Percentiles rank a stretch among this genome's conserved stretches.
phyloP scores from a whole-genome alignment of 2,888 invertebrate species.

The Mayetiola destructor region DNA sequence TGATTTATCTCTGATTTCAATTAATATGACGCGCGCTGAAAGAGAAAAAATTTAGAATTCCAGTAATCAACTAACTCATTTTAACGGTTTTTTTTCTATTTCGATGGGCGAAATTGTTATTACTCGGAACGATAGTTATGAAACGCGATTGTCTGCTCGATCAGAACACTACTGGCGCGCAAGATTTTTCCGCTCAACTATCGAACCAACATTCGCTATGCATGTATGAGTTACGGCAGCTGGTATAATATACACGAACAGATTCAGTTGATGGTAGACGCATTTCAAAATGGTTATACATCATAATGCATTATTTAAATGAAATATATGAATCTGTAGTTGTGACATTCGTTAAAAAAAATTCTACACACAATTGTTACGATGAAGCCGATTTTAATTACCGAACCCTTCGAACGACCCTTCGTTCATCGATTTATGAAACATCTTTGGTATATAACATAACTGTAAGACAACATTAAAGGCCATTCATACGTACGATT shows the following conservation, averaged over 20 bases:
- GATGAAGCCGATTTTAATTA: too few relatives aligned
- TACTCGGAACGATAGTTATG: neutral
- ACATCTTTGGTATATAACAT: slow-evolving; percentile 1
- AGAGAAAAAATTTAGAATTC: neutral
- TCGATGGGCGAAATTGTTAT: neutral
- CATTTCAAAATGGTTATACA: too few relatives aligned
- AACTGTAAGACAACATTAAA: neutral
- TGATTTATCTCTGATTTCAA: too few relatives aligned
- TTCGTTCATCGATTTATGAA: slow-evolving; percentile 11
- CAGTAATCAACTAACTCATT: neutral
- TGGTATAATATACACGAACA: too few relatives aligned
- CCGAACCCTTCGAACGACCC: slow-evolving; percentile 9
- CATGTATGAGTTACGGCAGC: too few relatives aligned
- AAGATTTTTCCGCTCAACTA: neutral
- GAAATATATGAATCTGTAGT: too few relatives aligned
- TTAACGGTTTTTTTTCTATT: neutral
- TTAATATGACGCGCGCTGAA: too few relatives aligned
- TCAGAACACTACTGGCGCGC: slow-evolving; percentile 4
- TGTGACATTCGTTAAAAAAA: too few relatives aligned
- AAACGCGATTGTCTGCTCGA: neutral
- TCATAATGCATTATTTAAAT: too few relatives aligned
- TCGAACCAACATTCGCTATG: neutral
- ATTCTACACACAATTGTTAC: too few relatives aligned
- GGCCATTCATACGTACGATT: neutral
- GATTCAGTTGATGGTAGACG: too few relatives aligned